phyloP scores from a whole-genome alignment of 2,888 invertebrate genomes.

The Odiellus spinosus region DNA sequence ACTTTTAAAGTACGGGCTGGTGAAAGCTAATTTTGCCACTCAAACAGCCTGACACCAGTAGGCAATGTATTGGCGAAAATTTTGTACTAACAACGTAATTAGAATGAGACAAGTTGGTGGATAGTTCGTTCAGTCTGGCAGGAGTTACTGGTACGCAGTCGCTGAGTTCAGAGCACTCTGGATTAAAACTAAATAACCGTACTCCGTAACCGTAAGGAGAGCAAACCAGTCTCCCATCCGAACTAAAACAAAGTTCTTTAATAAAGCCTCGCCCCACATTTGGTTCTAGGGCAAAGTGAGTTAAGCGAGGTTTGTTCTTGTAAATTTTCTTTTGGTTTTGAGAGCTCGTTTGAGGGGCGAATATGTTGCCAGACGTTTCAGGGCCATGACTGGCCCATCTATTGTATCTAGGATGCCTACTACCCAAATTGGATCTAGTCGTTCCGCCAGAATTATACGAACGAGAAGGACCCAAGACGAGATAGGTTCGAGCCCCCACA shows the following conservation, averaged over 20 bases:
- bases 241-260: constrained; percentile 77
- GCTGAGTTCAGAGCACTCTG: constrained; percentile 58
- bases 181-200: constrained; percentile 62
- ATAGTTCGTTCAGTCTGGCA: constrained; percentile 45
- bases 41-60: constrained; percentile 78
- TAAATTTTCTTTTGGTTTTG: constrained; percentile 34
- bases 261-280: constrained; percentile 81
- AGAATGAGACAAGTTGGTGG: constrained; percentile 53
- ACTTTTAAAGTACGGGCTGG: constrained; percentile 42
- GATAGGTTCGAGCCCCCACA: constrained; percentile 1
- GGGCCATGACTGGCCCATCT: too few species aligned
- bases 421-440: not conserved
- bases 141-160: constrained; percentile 42
- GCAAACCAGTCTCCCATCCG: constrained; percentile 74
- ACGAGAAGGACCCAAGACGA: constrained; percentile 5
- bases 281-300: constrained; percentile 68
- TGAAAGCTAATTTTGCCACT: constrained; percentile 79
- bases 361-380: too few species aligned
- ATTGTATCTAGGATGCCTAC: too few species aligned
- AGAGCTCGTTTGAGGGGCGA: too few species aligned
- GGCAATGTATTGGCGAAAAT: constrained; percentile 70
- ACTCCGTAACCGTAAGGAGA: constrained; percentile 78
- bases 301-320: constrained; percentile 56
- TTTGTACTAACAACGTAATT: constrained; percentile 75
- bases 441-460: constrained; percentile 31